phyloP scores from a whole-genome alignment of 92 coral and sea anemone species.

The Palythoa grandis region DNA sequence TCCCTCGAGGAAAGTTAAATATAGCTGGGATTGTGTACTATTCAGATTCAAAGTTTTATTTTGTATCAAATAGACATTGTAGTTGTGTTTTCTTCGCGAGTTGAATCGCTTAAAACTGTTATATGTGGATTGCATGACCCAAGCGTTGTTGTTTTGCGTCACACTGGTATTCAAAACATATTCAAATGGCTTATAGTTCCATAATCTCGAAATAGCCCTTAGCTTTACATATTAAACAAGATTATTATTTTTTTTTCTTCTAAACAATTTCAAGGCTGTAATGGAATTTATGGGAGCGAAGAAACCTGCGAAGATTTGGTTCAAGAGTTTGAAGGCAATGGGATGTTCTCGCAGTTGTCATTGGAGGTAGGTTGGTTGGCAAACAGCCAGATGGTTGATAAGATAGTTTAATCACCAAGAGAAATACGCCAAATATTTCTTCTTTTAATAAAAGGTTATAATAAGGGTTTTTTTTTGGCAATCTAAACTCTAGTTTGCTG shows the following conservation, averaged over 20 bases:
- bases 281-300: conserved; percentile 79
- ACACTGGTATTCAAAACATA: conserved; percentile 16
- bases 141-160: background rate
- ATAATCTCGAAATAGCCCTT: conserved; percentile 12
- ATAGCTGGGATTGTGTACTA: background rate
- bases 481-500: background rate
- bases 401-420: background rate
- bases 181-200: conserved; percentile 1
- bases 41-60: background rate
- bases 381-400: conserved; percentile 10
- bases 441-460: background rate
- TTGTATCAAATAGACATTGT: background rate
- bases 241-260: conserved; percentile 1
- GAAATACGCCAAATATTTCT: background rate
- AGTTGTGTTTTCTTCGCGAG: background rate
- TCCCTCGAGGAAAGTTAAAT: background rate
- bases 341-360: conserved; percentile 91
- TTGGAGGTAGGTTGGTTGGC: conserved; percentile 77
- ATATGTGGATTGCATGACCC: conserved; percentile 33
- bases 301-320: conserved; percentile 92
- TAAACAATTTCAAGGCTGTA: conserved; percentile 61
- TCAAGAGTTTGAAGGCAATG: conserved; percentile 94
- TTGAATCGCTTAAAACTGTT: background rate
- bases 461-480: background rate
- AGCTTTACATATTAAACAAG: background rate